Evolutionary conservation across 2,113 vertebrate species (phyloP).

Genomic region (Rhabdornis inornatus): DNA sequence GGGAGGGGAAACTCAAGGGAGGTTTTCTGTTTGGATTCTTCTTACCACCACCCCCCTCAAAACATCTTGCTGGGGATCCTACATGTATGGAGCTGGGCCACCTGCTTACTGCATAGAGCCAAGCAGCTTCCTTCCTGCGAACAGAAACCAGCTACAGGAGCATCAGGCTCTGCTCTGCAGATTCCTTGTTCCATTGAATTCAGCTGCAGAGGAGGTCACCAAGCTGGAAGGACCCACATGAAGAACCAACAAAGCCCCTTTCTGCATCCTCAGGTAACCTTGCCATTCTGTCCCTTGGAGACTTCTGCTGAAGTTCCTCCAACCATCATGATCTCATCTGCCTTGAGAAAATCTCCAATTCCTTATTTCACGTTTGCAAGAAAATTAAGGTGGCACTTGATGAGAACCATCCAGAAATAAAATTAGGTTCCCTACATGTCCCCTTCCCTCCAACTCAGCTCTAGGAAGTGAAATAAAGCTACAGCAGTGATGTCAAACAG

Average conservation of each 20-base stretch:
- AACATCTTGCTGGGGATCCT: neutral
- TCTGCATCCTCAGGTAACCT: neutral
- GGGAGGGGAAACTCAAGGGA: neutral
- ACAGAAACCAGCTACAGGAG: neutral
- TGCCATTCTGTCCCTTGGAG: neutral
- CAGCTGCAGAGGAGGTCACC: neutral
- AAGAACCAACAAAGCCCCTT: neutral
- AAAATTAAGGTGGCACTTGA: neutral
- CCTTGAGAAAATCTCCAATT: neutral
- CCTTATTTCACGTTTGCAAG: neutral
- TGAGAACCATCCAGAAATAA: neutral
- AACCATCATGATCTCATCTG: neutral
- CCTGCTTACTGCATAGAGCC: neutral
- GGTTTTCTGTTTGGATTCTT: neutral
- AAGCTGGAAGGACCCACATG: neutral
- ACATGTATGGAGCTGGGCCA: neutral
- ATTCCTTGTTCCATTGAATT: fast-evolving
- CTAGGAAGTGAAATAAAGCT: neutral
- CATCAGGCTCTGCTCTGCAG: neutral
- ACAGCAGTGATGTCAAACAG: neutral
- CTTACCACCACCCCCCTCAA: neutral
- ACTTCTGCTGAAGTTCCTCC: neutral
- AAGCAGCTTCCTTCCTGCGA: neutral
- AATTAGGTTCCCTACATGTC: neutral
- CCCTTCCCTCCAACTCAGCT: neutral